Evolutionary conservation across 1,140 invertebrate genomes (phyloP).

Genomic region (Wasmannia auropunctata): DNA sequence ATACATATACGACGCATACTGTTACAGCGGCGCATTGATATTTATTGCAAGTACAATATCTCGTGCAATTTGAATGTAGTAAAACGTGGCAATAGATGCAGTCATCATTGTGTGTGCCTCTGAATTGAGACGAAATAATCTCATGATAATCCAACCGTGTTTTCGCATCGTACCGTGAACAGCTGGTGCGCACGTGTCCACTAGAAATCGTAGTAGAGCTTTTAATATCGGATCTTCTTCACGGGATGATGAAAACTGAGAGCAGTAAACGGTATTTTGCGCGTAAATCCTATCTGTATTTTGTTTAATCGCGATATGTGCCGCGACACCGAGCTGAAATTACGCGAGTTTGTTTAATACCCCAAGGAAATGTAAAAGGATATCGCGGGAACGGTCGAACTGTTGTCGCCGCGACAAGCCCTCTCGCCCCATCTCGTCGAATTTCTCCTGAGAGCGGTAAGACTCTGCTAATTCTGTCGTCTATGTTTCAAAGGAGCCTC

Average conservation of each 20-base stretch:
- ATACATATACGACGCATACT: neutral
- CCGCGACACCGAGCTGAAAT: neutral
- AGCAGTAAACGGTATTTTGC: neutral
- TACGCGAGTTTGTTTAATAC: neutral
- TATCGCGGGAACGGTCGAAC: neutral
- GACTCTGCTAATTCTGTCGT: neutral
- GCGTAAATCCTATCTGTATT: neutral
- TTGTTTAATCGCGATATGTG: constrained; percentile 18
- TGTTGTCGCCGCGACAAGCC: neutral
- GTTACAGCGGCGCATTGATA: neutral
- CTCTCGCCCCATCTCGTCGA: neutral
- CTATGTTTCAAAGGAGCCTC: neutral
- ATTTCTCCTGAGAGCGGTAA: constrained; percentile 3
- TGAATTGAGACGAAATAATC: neutral
- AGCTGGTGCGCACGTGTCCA: neutral
- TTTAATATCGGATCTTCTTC: neutral
- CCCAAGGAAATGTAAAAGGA: constrained; percentile 2
- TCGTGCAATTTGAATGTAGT: constrained; percentile 4
- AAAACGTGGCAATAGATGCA: neutral
- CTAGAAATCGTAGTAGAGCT: neutral
- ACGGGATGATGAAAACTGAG: neutral
- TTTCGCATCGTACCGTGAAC: neutral
- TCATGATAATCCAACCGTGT: neutral
- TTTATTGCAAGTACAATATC: neutral
- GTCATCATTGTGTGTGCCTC: neutral